phyloP scores from a whole-genome alignment of 2,888 invertebrate species.

The Eristalis tenax region DNA sequence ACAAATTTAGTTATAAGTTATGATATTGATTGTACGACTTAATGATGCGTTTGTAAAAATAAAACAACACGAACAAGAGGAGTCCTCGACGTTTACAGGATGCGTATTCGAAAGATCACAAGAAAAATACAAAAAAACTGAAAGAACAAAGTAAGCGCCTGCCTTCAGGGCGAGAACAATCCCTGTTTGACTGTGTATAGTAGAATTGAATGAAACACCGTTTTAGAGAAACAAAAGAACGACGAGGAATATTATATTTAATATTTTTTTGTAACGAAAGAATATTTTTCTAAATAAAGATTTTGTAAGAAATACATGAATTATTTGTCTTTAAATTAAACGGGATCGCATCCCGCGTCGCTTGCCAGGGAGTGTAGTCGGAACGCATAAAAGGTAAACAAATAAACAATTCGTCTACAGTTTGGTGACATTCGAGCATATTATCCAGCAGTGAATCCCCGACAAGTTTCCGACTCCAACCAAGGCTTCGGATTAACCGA shows the following conservation, averaged over 20 bases:
- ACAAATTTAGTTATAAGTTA: slow-evolving; percentile 48
- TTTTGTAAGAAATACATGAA: slow-evolving; percentile 10
- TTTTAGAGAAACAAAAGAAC: slow-evolving; percentile 8
- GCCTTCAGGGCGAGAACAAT: slow-evolving; percentile 14
- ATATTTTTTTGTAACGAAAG: slow-evolving; percentile 59
- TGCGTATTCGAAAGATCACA: slow-evolving; percentile 15
- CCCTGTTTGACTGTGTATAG: slow-evolving; percentile 65
- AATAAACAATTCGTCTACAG: no score
- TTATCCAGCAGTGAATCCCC: no score
- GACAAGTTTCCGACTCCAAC: no score
- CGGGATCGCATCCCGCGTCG: no score
- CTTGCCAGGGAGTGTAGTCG: no score
- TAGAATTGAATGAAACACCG: slow-evolving; percentile 38
- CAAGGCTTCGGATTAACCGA: no score
- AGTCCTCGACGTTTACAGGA: not conserved
- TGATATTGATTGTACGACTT: slow-evolving; percentile 42
- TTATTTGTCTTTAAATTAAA: not conserved
- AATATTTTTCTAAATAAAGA: slow-evolving; percentile 63
- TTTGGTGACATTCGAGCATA: no score
- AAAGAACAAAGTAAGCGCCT: not conserved
- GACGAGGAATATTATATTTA: slow-evolving; percentile 26
- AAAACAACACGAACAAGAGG: not conserved
- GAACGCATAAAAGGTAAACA: no score
- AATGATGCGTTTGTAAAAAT: slow-evolving; percentile 1
- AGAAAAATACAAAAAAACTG: not conserved